Evolutionary conservation across 2,888 invertebrate species (phyloP).

Genomic region (Macaria notata): DNA sequence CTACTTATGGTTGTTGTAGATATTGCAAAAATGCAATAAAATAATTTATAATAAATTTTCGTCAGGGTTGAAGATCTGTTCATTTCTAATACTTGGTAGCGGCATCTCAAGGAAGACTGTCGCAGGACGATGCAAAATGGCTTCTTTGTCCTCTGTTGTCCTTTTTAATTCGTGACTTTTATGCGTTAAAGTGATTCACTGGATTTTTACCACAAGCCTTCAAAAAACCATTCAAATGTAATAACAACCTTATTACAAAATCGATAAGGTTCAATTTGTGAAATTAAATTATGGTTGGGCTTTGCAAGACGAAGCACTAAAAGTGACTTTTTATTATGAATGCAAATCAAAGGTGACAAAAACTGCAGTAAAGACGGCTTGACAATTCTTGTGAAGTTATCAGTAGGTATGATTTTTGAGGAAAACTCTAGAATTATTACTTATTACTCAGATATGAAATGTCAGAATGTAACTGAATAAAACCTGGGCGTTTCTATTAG

Average conservation of each 20-base stretch:
- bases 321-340: slow-evolving; percentile 49
- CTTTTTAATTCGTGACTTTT: slow-evolving; percentile 79
- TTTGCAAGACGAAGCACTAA: slow-evolving; percentile 37
- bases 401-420: no score
- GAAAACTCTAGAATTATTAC: no score
- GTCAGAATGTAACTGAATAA: no score
- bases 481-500: no score
- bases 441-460: no score
- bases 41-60: background rate
- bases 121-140: slow-evolving; percentile 78
- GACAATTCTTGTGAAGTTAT: background rate
- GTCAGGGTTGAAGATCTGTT: slow-evolving; percentile 38
- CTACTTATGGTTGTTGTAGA: no score
- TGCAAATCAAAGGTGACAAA: slow-evolving; percentile 48
- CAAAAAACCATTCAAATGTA: slow-evolving; percentile 24
- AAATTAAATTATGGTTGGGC: slow-evolving; percentile 16
- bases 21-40: no score
- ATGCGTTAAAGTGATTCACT: slow-evolving; percentile 78
- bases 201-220: slow-evolving; percentile 43
- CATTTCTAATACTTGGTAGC: slow-evolving; percentile 47
- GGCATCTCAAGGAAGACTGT: slow-evolving; percentile 75
- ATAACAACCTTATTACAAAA: slow-evolving; percentile 14
- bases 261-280: slow-evolving; percentile 16
- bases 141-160: slow-evolving; percentile 78
- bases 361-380: slow-evolving; percentile 47